Evolutionary conservation across 1,140 invertebrate species (phyloP), one percentile per base, ranked within the genome.

Genomic region (Camponotus pennsylvanicus): DNA sequence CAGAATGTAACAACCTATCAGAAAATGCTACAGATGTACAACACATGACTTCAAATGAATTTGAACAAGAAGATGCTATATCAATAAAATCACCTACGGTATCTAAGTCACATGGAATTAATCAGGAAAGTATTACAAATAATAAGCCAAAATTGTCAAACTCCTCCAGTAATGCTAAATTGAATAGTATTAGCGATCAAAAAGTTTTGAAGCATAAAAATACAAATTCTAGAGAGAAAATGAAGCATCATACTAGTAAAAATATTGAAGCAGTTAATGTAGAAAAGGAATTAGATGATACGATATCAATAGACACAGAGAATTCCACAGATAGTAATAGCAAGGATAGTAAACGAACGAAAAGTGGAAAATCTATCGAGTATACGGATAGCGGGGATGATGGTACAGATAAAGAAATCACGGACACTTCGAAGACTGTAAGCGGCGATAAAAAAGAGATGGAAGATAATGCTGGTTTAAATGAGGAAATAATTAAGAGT

Each of bases 401-500:
- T 45, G 6, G 37, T 52, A 7, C 61, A 75, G 80, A 91, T 34
- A 85, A 86, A 34, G 85, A 90, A 21, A 8, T 21, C 4, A 57
- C 77, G 77, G 61, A 84, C 32, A 21, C 64, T 27, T 40, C 63
- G 15, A 61, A 82, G 67, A 67, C 71, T 37, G 9, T 32, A 27
- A 63, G 2, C 7, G 70, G 45, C 3, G 71, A 77, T 55, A 82
- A 86, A 21, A 64, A 9, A 0, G 27, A 69, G 0, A 37, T 9
- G 8, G 27, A 85, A 75, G 52, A 86, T 91, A 86, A 86, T 27
- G 55, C 89, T 42, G 71, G 84, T 86, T 63, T 75, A 57, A 79
- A 64, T n/a, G 71, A 91, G 78, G 89, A 89, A 75, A 37, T 88
- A 86, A 73, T 92, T 63, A 95, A 94, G 86, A 94, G 90, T 89